phyloP scores from a whole-genome alignment of 1,140 invertebrate species.

The Battus philenor region DNA sequence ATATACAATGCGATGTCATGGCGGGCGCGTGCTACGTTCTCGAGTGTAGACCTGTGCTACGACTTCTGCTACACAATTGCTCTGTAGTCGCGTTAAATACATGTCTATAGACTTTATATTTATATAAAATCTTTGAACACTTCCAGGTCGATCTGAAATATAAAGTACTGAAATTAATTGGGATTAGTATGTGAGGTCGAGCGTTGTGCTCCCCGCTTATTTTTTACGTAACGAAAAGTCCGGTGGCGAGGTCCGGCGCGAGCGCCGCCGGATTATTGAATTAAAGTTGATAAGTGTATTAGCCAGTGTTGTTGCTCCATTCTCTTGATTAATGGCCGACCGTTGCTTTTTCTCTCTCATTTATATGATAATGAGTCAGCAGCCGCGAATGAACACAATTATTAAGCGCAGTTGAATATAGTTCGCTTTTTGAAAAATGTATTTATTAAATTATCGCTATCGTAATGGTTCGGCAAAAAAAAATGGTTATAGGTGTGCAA shows the following conservation, averaged over 20 bases:
- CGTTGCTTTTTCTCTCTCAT: conserved; percentile 74
- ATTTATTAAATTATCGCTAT: too few relatives aligned
- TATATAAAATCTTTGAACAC: too few relatives aligned
- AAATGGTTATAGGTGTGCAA: too few relatives aligned
- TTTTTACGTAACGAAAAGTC: conserved; percentile 64
- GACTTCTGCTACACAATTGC: conserved; percentile 32
- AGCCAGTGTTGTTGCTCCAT: conserved; percentile 69
- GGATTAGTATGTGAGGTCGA: conserved; percentile 61
- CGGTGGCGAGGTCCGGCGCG: conserved; percentile 39
- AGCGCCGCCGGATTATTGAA: conserved; percentile 61
- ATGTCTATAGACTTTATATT: too few relatives aligned
- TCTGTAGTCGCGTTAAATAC: too few relatives aligned
- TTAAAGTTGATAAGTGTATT: conserved; percentile 75
- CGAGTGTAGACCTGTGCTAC: conserved; percentile 33
- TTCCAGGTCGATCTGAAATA: too few relatives aligned
- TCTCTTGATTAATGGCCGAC: conserved; percentile 68
- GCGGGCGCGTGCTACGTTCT: conserved; percentile 36
- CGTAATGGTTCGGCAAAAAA: neutral
- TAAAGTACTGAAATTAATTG: conserved; percentile 59
- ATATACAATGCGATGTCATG: conserved; percentile 43
- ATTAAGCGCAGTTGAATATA: conserved; percentile 66
- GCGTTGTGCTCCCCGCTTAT: conserved; percentile 58
- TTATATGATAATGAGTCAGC: conserved; percentile 71
- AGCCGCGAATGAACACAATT: conserved; percentile 61
- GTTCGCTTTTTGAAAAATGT: conserved; percentile 56